Evolutionary conservation across 1,140 invertebrate genomes (phyloP), one percentile per base, ranked within the genome.

Genomic region (Drosophila persimilis): DNA sequence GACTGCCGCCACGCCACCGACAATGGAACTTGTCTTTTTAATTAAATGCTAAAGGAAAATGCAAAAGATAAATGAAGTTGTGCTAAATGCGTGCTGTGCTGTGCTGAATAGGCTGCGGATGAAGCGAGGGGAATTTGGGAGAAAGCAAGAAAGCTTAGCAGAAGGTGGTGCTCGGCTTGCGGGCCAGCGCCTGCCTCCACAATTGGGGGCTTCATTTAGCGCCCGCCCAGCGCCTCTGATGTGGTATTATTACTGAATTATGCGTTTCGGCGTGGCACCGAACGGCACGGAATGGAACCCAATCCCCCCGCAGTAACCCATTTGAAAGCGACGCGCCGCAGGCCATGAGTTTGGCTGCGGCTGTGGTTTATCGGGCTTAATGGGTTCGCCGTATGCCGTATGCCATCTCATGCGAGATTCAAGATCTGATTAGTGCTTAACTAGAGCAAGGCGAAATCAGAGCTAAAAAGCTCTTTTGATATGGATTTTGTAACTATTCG

Each of bases 1-100:
- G 55, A 63, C 63, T 59, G 55, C 43, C 58, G 58, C 53, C 77
- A 62, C 60, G 58, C 53, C 77, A 62, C 60, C 74, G 79, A 88
- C 83, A 88, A 88, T 88, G 84, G 83, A 89, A 88, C 83, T 88
- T 88, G 79, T 88, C 83, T 88, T 88, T 88, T 88, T 88, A 88
- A 88, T 88, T 88, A 88, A 88, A 88, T 88, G 83, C 83, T 88
- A 83, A 85, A 79, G 69, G 83, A 88, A 88, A 88, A 88, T 86
- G 83, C 83, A 76, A 76, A 83, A 88, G 83, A 88, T 88, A 88
- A 88, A 88, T 88, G 83, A 88, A 88, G 83, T 88, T 88, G 84
- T 88, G 81, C 81, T 86, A 86, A 86, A 83, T 89, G 83, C 75
- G 83, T 88, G 83, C 77, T 86, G 79, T 76, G 83, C 77, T 86